Evolutionary conservation across 2,888 invertebrate genomes (phyloP).

Genomic region (Rotaria magnacalcarata): DNA sequence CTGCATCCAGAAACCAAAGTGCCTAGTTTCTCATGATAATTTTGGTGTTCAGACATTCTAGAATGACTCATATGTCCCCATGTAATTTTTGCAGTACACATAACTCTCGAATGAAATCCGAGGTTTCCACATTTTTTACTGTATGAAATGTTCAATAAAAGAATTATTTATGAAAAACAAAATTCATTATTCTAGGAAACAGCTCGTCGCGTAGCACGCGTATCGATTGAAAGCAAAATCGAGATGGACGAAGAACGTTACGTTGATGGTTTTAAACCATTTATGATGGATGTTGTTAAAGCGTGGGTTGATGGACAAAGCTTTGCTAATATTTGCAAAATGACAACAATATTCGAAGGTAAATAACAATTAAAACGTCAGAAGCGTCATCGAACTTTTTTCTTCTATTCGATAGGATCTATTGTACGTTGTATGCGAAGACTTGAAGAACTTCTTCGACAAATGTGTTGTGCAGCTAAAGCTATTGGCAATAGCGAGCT

Average conservation of each 20-base stretch:
- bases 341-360: conserved; percentile 94
- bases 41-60: too few species aligned
- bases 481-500: conserved; percentile 93
- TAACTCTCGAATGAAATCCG: too few species aligned
- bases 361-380: conserved; percentile 42
- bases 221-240: conserved; percentile 67
- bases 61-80: too few species aligned
- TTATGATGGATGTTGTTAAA: conserved; percentile 91
- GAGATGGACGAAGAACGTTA: conserved; percentile 80
- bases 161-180: neutral
- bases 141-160: too few species aligned
- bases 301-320: conserved; percentile 89
- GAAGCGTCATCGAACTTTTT: neutral
- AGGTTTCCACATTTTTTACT: too few species aligned
- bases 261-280: conserved; percentile 84
- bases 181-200: conserved; percentile 40
- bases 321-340: conserved; percentile 85
- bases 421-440: conserved; percentile 87
- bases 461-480: conserved; percentile 90
- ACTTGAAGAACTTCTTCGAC: conserved; percentile 86
- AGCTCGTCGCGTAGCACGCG: conserved; percentile 75
- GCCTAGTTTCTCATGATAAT: too few species aligned
- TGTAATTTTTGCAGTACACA: too few species aligned
- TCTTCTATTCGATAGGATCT: neutral
- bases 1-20: too few species aligned